Evolutionary conservation across 2,888 invertebrate genomes (phyloP).

Genomic region (Orchesella flavescens): DNA sequence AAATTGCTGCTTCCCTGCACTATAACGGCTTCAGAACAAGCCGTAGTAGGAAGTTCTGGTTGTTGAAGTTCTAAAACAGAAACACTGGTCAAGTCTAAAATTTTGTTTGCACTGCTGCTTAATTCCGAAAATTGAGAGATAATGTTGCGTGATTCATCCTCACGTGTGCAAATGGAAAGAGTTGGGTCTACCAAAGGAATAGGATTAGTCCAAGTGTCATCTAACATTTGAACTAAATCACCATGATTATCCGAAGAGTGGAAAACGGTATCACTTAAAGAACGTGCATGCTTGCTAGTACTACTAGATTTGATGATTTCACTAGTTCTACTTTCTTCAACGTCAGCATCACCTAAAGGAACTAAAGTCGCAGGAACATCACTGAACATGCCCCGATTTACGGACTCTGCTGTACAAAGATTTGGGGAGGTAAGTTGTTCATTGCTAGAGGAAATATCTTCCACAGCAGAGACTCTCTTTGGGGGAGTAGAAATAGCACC

Average conservation of each 20-base stretch:
- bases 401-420: no score
- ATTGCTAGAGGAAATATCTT: neutral
- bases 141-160: no score
- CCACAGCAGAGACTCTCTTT: slow-evolving; percentile 21
- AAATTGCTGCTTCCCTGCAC: slow-evolving; percentile 17
- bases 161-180: no score
- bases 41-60: neutral
- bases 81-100: no score
- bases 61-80: no score
- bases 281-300: slow-evolving; percentile 46
- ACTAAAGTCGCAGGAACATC: slow-evolving; percentile 58
- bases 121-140: no score
- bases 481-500: slow-evolving; percentile 55
- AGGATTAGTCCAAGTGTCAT: slow-evolving; percentile 13
- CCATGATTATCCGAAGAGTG: slow-evolving; percentile 43
- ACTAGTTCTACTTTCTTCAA: neutral
- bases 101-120: no score
- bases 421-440: neutral
- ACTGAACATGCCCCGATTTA: slow-evolving; percentile 30
- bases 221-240: slow-evolving; percentile 55
- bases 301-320: neutral
- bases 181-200: neutral
- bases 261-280: slow-evolving; percentile 65
- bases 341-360: neutral
- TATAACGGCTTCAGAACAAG: neutral